phyloP scores from a whole-genome alignment of 2,113 vertebrate species.

The Pristiophorus japonicus region DNA sequence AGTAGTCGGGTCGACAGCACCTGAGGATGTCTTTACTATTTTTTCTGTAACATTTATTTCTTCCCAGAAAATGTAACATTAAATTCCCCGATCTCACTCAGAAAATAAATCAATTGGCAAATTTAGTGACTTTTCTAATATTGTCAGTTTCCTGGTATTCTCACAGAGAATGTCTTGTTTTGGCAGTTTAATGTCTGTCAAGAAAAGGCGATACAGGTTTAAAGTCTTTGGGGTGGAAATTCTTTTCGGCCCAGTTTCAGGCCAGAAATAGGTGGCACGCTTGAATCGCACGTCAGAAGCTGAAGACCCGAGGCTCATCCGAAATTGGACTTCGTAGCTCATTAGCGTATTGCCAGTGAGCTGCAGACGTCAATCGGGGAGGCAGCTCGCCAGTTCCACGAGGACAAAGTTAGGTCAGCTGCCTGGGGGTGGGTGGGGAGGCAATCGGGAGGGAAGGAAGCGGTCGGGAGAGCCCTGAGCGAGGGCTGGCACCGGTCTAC shows the following conservation, averaged over 20 bases:
- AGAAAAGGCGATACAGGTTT: not conserved
- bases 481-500: not conserved
- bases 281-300: not conserved
- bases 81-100: not conserved
- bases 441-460: not conserved
- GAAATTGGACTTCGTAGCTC: too few species aligned
- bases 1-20: too few species aligned
- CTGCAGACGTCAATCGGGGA: not conserved
- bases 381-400: not conserved
- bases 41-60: not conserved
- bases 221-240: not conserved
- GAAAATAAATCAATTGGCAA: not conserved
- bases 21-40: not conserved
- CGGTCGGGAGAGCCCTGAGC: not conserved
- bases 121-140: not conserved
- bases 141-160: not conserved
- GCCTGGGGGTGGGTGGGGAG: not conserved
- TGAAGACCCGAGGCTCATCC: not conserved
- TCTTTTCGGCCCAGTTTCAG: not conserved
- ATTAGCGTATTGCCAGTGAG: not conserved
- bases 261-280: not conserved
- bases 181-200: not conserved
- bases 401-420: not conserved
- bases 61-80: not conserved
- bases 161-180: not conserved